Evolutionary conservation across 2,888 invertebrate species (phyloP).

Genomic region (Acanthacorydalis orientalis): DNA sequence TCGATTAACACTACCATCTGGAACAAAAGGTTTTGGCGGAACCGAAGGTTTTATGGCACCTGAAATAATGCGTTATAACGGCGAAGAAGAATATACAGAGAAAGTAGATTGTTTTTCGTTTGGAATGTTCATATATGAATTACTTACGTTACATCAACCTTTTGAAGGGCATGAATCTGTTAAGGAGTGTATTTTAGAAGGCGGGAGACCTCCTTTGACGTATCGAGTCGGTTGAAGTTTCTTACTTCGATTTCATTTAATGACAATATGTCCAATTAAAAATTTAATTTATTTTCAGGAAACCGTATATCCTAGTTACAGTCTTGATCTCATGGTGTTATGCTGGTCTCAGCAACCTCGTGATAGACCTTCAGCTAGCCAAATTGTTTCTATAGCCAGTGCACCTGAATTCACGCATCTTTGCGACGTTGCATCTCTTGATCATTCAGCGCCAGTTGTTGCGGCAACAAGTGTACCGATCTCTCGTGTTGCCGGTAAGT

Average conservation of each 20-base stretch:
- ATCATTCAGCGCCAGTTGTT: slow-evolving; percentile 46
- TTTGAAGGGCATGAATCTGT: slow-evolving; percentile 95
- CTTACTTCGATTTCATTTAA: background rate
- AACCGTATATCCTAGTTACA: slow-evolving; percentile 68
- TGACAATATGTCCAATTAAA: background rate
- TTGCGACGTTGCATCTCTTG: slow-evolving; percentile 58
- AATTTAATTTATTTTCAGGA: slow-evolving; percentile 31
- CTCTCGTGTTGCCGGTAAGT: slow-evolving; percentile 28
- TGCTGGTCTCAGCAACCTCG: slow-evolving; percentile 86
- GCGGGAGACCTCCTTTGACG: slow-evolving; percentile 77
- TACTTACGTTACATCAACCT: slow-evolving; percentile 81
- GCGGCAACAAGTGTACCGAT: slow-evolving; percentile 38
- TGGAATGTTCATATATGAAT: slow-evolving; percentile 95
- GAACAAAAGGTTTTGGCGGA: slow-evolving; percentile 94
- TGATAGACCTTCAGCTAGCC: slow-evolving; percentile 84
- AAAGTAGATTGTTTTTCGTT: slow-evolving; percentile 99
- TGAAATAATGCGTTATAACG: slow-evolving; percentile 94
- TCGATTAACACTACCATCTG: slow-evolving; percentile 70
- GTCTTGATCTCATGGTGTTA: slow-evolving; percentile 86
- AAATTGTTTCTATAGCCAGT: slow-evolving; percentile 79
- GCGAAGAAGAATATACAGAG: slow-evolving; percentile 96
- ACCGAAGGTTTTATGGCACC: slow-evolving; percentile 99
- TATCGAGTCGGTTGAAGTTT: slow-evolving; percentile 40
- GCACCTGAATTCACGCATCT: slow-evolving; percentile 90
- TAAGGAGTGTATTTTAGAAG: slow-evolving; percentile 91